Base-by-base conservation (phyloP, 2,113 vertebrate species). In the Ivindomyrus marchei region DNA sequence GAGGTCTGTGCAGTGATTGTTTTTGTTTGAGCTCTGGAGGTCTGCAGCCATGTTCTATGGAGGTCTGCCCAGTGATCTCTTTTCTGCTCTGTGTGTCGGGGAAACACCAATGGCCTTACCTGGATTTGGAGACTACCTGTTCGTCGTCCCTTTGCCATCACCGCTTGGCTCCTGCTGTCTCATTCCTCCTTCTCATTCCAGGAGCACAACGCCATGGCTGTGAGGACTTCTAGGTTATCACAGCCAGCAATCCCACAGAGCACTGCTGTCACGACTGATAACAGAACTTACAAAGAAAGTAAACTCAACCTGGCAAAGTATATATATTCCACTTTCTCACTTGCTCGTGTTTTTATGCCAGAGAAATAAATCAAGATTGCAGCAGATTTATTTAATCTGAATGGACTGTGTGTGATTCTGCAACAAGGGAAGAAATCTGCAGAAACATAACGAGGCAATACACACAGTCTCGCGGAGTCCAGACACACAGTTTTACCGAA, bases 331-430 rank as follows among this genome's bases (percentile, higher is more conserved):
- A 15, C 10, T 52, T 86, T 86, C 45, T 27, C 45, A 86, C 84
- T 86, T 31, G 24, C 24, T 87, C 15, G 1, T 56, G 49, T 87
- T 86, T 49, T 85, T 15, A 49, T 86, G 50, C n/a, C 21, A n/a
- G n/a, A 27, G 9, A 86, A 53, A 87, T 87, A 39, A 87, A 87
- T 87, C 85, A 87, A 86, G 45, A 86, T n/a, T 10, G 46, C 24
- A 2, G 7, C 45, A 47, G 21, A 24, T 13, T 49, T 45, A 47
- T 9, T 27, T n/a, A 86, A 86, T 50, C 45, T 4, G 46, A 86
- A 50, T 27, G 46, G 45, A 47, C 74, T 80, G 74, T 42, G 15
- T 39, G 31, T 27, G 4, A 80, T 80, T 80, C 36, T 80, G 36
- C 31, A 36, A 80, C 15, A 19, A 42, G 36, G 74, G 74, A 39